Base-by-base conservation (phyloP, 1,140 invertebrate genomes). In the Heliconius congener region DNA sequence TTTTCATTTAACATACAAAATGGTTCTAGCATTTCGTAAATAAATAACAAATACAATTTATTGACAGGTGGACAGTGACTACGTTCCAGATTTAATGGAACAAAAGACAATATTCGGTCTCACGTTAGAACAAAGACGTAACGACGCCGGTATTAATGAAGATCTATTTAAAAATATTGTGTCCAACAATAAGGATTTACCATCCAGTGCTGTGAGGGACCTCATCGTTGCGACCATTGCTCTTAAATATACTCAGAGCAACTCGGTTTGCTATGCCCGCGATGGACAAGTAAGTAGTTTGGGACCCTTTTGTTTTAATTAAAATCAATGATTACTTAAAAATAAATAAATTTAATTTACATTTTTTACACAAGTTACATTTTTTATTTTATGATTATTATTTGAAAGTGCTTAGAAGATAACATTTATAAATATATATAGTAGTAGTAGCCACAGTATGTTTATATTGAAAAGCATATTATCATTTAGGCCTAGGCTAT, bases 231-330 rank as follows among this genome's bases (percentile, higher is more conserved):
- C 99, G 0, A 99, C 98, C 0, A 99, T 99, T 82, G 98, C 99
- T 8, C 95, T 99, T 0, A 99, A 99, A 93, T 99, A 99, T 88
- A 99, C 99, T 0, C 99, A 99, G 93, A 99, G 98, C 81, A 99
- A 99, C 90, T 99, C 98, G 3, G 98, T 99, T 0, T 99, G 98
- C 89, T 99, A 98, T 88, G 98, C 94, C 1, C 86, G 88, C 34
- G 94, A 95, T 84, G 94, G 94, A 9, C 94, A 95, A 90, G 94
- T 95, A 79, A 81, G 72, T 78, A 75, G 16, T 52, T 52, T 5
- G 42, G 3, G 4, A 46, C 4, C 13, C 3, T 46, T 46, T 46
- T 13, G 42, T 46, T 46, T 46, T 16, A 16, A 4, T 46, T 4
- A 46, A 46, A 46, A 46, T 16, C 4, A 46, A 46, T 46, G 34